phyloP scores from a whole-genome alignment of 1,140 invertebrate species.

The Drosophila pallidifrons region DNA sequence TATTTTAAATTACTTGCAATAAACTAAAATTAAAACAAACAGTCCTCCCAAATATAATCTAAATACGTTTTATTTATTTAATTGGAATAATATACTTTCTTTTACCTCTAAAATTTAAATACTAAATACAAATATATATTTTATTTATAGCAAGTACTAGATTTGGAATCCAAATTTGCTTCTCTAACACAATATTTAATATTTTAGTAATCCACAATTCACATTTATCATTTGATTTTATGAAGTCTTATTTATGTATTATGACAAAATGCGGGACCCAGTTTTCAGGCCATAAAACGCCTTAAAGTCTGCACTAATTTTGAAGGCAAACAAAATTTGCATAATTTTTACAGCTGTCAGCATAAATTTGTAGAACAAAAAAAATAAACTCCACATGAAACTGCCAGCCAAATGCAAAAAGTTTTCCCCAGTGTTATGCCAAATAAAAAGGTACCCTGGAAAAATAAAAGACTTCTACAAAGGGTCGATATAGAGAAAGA shows the following conservation, averaged over 20 bases:
- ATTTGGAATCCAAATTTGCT: not conserved
- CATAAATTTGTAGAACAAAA: conserved; percentile 57
- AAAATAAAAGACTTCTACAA: conserved; percentile 23
- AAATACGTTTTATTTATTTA: no score
- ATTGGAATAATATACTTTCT: no score
- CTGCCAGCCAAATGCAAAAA: conserved; percentile 63
- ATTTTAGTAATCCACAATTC: not conserved
- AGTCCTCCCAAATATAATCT: no score
- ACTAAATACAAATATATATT: not conserved
- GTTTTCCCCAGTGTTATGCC: conserved; percentile 47
- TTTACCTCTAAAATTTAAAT: no score
- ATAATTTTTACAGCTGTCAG: conserved; percentile 68
- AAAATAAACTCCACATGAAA: conserved; percentile 62
- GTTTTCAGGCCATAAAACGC: conserved; percentile 39
- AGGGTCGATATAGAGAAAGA: conserved; percentile 8
- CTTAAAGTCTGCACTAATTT: conserved; percentile 25
- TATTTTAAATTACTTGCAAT: no score
- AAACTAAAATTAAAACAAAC: no score
- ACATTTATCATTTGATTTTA: conserved; percentile 28
- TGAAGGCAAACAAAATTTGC: conserved; percentile 29
- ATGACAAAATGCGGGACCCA: conserved; percentile 8
- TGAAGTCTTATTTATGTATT: conserved; percentile 11
- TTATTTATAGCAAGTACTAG: not conserved
- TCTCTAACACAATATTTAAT: not conserved
- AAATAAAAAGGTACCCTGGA: conserved; percentile 37